Base-by-base conservation (phyloP, 1,140 invertebrate genomes). In the Mesaphorura yosii region DNA sequence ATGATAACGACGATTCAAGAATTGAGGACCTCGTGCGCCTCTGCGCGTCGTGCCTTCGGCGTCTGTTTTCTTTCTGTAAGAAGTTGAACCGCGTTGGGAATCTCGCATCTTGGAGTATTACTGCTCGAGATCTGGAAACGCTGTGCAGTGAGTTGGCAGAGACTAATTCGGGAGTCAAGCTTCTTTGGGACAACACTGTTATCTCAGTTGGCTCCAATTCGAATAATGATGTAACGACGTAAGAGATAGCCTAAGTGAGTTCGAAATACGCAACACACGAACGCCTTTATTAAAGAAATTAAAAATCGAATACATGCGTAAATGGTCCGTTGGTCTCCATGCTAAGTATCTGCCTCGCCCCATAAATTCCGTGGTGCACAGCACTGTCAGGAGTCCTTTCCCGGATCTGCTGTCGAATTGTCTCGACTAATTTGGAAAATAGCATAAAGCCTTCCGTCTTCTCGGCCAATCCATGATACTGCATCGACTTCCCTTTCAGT, bases 381-480 rank as follows among this genome's bases (percentile, higher is more conserved):
- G 56, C 58, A 58, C 45, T 12, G 34, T 3, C 44, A 40, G 10
- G 25, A 48, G 37, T 40, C 25, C 15, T 50, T 56, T 55, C 50
- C 57, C n/a, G 53, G 41, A 29, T 64, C 39, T 29, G 40, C 17
- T 66, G 57, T 49, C 48, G 52, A 40, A 68, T 65, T 31, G 57
- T 50, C 34, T 63, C 27, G 4, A 69, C 62, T 60, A 73, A 69
- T 40, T 67, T 46, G 17, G 54, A 34, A 53, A 71, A 74, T 26
- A 73, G 62, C 19, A 65, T 51, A 1, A 54, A 19, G n/a, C 72
- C 73, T 3, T 59, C 48, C 10, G 66, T 60, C 63, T 74, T 74
- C 20, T 58, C 58, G 15, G 72, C 66, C 39, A 70, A 68, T 44
- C 58, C 63, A 61, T 74, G 73, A 64, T 74, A 74, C 58, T 74